These are phyloP conservation scores for Mohoua ochrocephala DNA, from an alignment of 2,113 vertebrate species.

Conservation along the genomic window DNA sequence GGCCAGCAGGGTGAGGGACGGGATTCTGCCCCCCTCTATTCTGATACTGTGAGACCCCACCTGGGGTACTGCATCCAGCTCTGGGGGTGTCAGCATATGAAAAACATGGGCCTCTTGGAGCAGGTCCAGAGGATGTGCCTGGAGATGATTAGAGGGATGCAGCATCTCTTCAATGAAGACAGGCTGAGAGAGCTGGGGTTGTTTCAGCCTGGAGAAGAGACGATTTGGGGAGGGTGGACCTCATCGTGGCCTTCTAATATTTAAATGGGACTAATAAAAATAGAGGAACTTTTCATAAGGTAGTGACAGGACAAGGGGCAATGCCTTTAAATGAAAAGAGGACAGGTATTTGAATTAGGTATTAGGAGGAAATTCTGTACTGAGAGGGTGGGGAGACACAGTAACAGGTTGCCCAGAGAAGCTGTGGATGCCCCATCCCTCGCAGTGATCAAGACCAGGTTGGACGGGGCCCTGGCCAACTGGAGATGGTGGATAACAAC, in stretches of 20 bases:
- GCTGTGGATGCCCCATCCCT: background rate
- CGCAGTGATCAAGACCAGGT: background rate
- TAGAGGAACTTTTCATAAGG: background rate
- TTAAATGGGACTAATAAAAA: background rate
- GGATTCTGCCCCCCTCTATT: rapidly evolving
- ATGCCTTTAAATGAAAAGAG: background rate
- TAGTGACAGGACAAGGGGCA: background rate
- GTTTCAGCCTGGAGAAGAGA: background rate
- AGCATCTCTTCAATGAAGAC: background rate
- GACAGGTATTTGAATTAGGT: background rate
- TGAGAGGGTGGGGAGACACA: background rate
- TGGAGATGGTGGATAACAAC: background rate
- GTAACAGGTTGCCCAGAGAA: background rate
- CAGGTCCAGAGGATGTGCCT: background rate
- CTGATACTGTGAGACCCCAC: background rate
- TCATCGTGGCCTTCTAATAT: background rate
- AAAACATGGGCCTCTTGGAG: background rate
- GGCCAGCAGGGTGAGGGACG: background rate
- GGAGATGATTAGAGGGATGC: background rate
- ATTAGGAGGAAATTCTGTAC: background rate
- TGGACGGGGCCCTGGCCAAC: background rate
- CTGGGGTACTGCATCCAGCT: background rate
- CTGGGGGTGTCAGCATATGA: background rate
- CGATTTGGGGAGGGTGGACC: background rate
- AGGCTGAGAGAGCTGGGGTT: background rate